A percentile compares a stretch with the other conserved stretches of the same genome.
phyloP scores from a whole-genome alignment of 2,888 invertebrate genomes.

The Synanthedon andrenaeformis region DNA sequence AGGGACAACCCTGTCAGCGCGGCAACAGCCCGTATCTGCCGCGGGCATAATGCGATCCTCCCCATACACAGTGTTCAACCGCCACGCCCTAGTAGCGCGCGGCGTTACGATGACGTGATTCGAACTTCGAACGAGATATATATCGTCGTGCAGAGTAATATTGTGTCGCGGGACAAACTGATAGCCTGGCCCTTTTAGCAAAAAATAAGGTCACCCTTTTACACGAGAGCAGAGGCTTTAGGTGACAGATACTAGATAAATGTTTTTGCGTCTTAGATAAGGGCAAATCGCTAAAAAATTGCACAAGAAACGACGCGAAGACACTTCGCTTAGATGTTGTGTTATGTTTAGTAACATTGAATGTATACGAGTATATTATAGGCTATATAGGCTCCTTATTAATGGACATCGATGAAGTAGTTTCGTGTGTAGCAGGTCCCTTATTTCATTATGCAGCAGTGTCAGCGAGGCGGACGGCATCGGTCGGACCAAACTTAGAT shows the following conservation, averaged over 20 bases:
- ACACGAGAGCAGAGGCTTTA: constrained; percentile 63
- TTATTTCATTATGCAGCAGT: constrained; percentile 61
- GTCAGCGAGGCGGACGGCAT: constrained; percentile 41
- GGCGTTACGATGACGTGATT: constrained; percentile 54
- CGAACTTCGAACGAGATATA: constrained; percentile 58
- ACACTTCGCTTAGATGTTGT: constrained; percentile 29
- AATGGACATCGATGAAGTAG: neutral
- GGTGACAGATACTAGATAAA: constrained; percentile 68
- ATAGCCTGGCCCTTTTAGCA: constrained; percentile 57
- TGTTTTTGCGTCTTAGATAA: constrained; percentile 60
- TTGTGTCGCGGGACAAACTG: constrained; percentile 55
- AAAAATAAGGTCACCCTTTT: constrained; percentile 67
- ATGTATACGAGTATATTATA: no score
- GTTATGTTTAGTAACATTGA: constrained; percentile 9
- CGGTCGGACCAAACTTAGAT: constrained; percentile 60
- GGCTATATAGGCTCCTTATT: no score
- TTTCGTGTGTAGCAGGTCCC: constrained; percentile 43
- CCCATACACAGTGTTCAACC: constrained; percentile 35
- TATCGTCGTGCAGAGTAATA: constrained; percentile 59
- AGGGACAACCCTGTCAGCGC: constrained; percentile 16
- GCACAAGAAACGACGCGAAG: constrained; percentile 30
- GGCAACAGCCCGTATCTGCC: constrained; percentile 24
- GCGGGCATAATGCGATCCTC: constrained; percentile 31
- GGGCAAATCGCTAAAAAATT: constrained; percentile 22
- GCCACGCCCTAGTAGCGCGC: constrained; percentile 41